phyloP scores from a whole-genome alignment of 2,888 invertebrate genomes.

The Caenorhabditis angaria region DNA sequence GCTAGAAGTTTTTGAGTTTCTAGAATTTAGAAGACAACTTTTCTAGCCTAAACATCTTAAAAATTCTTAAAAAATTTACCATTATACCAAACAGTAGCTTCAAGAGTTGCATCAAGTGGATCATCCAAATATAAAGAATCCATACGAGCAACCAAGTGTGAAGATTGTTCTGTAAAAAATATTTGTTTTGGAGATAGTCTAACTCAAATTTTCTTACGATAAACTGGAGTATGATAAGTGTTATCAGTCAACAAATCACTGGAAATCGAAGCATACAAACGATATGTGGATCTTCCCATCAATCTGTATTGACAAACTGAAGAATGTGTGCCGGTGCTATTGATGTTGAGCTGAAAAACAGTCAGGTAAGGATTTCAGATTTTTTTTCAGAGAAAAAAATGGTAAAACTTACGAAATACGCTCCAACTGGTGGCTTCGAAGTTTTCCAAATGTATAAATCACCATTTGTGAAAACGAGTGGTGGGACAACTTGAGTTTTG shows the following conservation, averaged over 20 bases:
- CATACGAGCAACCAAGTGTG: slow-evolving; percentile 58
- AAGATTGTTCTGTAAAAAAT: slow-evolving; percentile 25
- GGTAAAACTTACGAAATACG: slow-evolving; percentile 33
- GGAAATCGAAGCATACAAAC: slow-evolving; percentile 53
- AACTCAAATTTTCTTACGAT: slow-evolving; percentile 17
- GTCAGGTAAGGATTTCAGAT: background rate
- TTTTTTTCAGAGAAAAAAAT: background rate
- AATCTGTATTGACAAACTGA: slow-evolving; percentile 60
- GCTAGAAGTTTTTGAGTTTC: too few relatives aligned
- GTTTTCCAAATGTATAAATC: slow-evolving; percentile 50
- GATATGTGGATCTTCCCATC: slow-evolving; percentile 45
- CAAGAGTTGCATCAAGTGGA: slow-evolving; percentile 39
- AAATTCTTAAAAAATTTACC: slow-evolving; percentile 14
- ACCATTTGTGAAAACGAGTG: slow-evolving; percentile 29
- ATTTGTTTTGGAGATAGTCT: background rate
- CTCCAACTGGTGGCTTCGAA: slow-evolving; percentile 39
- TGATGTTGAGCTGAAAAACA: slow-evolving; percentile 39
- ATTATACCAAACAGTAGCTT: slow-evolving; percentile 46
- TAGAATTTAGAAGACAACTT: too few relatives aligned
- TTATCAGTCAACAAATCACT: slow-evolving; percentile 46
- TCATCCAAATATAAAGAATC: slow-evolving; percentile 45
- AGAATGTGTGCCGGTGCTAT: slow-evolving; percentile 17
- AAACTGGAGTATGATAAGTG: slow-evolving; percentile 47
- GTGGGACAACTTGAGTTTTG: slow-evolving; percentile 22
- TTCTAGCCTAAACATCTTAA: too few relatives aligned